Evolutionary conservation across 2,797 vertebrate species (phyloP).

Genomic region (Gymnoscopelus braueri): DNA sequence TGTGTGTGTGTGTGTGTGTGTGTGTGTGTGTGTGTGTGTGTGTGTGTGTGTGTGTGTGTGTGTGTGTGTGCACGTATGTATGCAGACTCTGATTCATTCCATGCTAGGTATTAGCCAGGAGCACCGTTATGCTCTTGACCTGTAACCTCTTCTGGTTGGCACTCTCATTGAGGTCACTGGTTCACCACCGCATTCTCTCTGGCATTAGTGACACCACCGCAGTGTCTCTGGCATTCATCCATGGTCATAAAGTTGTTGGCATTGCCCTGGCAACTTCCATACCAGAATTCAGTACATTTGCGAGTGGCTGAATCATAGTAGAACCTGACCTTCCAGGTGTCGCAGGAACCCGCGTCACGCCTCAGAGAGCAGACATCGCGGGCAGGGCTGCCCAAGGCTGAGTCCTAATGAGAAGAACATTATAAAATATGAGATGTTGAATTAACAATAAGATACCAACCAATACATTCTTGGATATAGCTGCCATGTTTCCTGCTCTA

Average conservation of each 20-base stretch:
- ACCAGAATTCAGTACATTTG: slow-evolving; percentile 93
- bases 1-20: background rate
- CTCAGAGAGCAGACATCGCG: slow-evolving; percentile 80
- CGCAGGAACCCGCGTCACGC: slow-evolving; percentile 86
- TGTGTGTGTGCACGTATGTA: slow-evolving; percentile 13
- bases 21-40: background rate
- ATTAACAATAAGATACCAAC: too few relatives aligned
- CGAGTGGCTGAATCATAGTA: slow-evolving; percentile 81
- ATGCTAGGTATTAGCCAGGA: slow-evolving; percentile 15
- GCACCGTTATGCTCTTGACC: slow-evolving; percentile 44
- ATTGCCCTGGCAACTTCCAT: slow-evolving; percentile 90
- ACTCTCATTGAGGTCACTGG: slow-evolving; percentile 35
- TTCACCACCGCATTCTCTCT: slow-evolving; percentile 15
- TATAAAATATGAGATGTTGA: too few relatives aligned
- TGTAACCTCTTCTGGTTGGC: slow-evolving; percentile 29
- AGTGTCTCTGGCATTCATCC: slow-evolving; percentile 84
- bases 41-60: background rate
- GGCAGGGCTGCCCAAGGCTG: slow-evolving; percentile 16
- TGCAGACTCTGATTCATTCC: slow-evolving; percentile 3
- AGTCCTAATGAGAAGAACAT: slow-evolving; percentile 14
- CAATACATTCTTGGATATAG: too few relatives aligned
- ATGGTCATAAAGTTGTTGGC: slow-evolving; percentile 87
- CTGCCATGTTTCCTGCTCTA: too few relatives aligned
- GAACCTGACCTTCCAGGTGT: slow-evolving; percentile 86
- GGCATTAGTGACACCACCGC: slow-evolving; percentile 49